phyloP scores from a whole-genome alignment of 2,797 vertebrate genomes.

The Ceryle rudis region DNA sequence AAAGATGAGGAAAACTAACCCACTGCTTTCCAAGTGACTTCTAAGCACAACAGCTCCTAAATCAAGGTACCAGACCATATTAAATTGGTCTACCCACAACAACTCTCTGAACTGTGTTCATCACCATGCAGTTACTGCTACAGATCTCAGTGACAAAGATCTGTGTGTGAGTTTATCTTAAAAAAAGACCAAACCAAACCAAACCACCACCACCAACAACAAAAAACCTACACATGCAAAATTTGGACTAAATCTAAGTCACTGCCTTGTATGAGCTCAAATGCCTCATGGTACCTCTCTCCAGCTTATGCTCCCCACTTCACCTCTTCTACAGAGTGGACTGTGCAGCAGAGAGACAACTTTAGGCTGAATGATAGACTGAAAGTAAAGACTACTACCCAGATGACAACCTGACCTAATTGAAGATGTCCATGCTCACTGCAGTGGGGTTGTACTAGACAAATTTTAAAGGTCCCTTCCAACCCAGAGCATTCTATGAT shows the following conservation, averaged over 20 bases:
- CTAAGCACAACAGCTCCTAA: background rate
- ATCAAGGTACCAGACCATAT: background rate
- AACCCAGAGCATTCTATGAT: background rate
- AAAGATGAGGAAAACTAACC: background rate
- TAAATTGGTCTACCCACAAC: background rate
- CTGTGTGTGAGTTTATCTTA: background rate
- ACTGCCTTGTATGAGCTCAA: background rate
- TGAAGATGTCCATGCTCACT: background rate
- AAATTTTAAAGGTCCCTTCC: background rate
- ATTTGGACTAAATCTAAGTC: background rate
- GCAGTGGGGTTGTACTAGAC: background rate
- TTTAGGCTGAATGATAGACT: background rate
- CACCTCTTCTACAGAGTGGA: background rate
- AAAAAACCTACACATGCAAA: background rate
- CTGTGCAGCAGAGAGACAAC: background rate
- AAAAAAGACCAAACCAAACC: background rate
- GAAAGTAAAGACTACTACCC: background rate
- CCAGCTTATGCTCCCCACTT: background rate
- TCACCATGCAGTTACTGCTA: background rate
- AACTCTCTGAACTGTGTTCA: background rate
- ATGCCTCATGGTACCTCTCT: background rate
- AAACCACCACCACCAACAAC: too few relatives aligned
- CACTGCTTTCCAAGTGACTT: background rate
- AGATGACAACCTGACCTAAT: background rate
- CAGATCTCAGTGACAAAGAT: background rate